Evolutionary conservation across 2,797 vertebrate genomes (phyloP), one percentile per base, ranked within the genome.

Genomic region (Acrossocheilus fasciatus): DNA sequence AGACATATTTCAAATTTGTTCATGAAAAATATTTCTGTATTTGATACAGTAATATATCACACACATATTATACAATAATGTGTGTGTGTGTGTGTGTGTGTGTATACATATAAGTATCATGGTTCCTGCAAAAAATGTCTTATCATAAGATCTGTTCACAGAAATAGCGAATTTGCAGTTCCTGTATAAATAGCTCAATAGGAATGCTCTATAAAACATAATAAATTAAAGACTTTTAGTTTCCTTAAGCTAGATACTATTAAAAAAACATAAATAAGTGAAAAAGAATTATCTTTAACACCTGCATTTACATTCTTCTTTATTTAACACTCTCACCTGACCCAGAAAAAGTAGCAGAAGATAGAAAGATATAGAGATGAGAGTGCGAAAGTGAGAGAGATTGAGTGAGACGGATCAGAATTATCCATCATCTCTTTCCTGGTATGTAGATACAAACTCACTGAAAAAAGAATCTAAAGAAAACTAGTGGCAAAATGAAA

Each of bases 341-440:
- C 54, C 76, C 47, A 18, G 47, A 62, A 88, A 78, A 76, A 79
- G 15, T 62, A 76, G 30, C 36, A 68, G 73, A 69, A 62, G 85
- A 81, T 78, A 12, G 47, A 82, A 41, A 36, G 59, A 52, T 45
- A 6, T 39, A 52, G 64, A 30, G 84, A 66, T 75, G 30, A 87
- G 62, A 50, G 45, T 34, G 45, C 66, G 84, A 86, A 73, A 88
- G 50, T 54, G 74, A 76, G 52, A 78, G 41, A 59, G 39, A 85
- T 52, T 69, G 34, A 62, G 50, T 45, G 62, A 69, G 70, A 57
- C 18, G 62, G 73, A 68, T 74, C 52, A 72, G n/a, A 77, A 69
- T 78, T 73, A 77, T 83, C 79, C 54, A 34, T 76, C 75, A 76
- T 88, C 83, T 88, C 76, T 69, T 14, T 34, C 62, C 75, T 83